Conservation (phyloP, 23 tunicate genomes). For the Halocynthia roretzi region DNA sequence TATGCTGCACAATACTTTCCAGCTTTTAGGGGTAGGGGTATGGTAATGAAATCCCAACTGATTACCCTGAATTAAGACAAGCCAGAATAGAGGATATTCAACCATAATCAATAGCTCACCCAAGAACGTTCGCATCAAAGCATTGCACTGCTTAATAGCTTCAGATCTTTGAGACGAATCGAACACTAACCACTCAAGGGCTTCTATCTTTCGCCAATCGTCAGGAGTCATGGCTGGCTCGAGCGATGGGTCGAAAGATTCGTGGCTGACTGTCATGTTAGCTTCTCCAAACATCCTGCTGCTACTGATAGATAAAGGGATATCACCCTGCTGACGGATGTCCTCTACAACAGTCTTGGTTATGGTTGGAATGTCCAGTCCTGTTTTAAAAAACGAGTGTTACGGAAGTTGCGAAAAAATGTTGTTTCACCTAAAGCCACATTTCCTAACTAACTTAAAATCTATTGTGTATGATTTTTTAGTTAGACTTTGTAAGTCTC, state of each 20-base stretch:
- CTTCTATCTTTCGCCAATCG: constrained; percentile 63
- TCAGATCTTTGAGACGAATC: constrained; percentile 73
- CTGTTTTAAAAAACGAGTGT: constrained; percentile 13
- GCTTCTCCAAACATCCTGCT: not conserved
- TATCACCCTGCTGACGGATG: constrained; percentile 38
- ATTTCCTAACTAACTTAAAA: not conserved
- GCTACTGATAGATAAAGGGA: not conserved
- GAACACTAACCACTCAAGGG: constrained; percentile 83
- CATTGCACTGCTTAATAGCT: constrained; percentile 83
- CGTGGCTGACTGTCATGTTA: constrained; percentile 7
- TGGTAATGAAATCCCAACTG: too few species aligned
- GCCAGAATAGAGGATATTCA: not conserved
- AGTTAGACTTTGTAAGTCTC: not conserved
- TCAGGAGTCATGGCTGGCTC: constrained; percentile 40
- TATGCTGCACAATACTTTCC: not conserved
- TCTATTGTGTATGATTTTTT: not conserved
- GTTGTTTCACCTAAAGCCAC: too few species aligned
- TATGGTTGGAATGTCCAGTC: constrained; percentile 66
- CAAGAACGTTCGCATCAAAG: constrained; percentile 61
- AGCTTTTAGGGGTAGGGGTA: too few species aligned
- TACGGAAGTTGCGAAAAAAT: too few species aligned
- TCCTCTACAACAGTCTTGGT: constrained; percentile 82
- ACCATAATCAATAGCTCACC: constrained; percentile 19
- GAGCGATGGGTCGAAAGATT: constrained; percentile 18
- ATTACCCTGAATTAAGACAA: too few species aligned